These are phyloP conservation scores for Netta rufina DNA, from an alignment of 2,797 vertebrate genomes.

Conservation along the genomic window DNA sequence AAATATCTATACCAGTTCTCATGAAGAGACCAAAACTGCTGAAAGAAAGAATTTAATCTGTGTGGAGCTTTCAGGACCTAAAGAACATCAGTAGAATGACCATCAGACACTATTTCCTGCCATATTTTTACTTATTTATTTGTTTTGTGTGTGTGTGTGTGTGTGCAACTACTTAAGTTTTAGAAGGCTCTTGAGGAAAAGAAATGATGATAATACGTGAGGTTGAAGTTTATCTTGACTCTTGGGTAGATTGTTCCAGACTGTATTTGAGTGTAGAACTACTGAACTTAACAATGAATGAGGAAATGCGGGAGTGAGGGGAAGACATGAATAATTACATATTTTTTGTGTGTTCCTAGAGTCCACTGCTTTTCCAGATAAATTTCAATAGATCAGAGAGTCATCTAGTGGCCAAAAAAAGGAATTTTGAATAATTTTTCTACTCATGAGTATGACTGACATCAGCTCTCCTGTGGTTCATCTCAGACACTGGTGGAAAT, in stretches of 20 bases:
- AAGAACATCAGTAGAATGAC: neutral
- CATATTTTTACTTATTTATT: no score
- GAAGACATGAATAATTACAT: neutral
- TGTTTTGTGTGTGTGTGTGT: neutral
- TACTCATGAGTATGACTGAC: neutral
- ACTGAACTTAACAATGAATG: neutral
- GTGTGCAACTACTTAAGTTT: neutral
- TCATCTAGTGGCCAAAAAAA: slow-evolving; percentile 2
- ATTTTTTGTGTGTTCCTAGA: neutral
- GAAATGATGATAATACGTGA: neutral
- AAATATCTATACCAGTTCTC: neutral
- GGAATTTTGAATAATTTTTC: neutral
- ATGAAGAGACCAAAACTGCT: neutral
- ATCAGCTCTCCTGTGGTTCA: neutral
- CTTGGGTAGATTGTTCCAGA: neutral
- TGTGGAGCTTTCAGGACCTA: neutral
- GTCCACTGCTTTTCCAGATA: neutral
- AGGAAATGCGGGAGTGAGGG: no score
- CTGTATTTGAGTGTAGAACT: neutral
- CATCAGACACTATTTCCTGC: neutral
- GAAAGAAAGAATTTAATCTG: neutral
- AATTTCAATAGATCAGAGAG: neutral
- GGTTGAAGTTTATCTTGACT: neutral
- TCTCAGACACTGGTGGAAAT: neutral
- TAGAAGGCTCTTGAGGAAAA: neutral